These are phyloP conservation scores for Campaea margaritaria DNA, from an alignment of 2,888 invertebrate genomes.

Conservation along the genomic window DNA sequence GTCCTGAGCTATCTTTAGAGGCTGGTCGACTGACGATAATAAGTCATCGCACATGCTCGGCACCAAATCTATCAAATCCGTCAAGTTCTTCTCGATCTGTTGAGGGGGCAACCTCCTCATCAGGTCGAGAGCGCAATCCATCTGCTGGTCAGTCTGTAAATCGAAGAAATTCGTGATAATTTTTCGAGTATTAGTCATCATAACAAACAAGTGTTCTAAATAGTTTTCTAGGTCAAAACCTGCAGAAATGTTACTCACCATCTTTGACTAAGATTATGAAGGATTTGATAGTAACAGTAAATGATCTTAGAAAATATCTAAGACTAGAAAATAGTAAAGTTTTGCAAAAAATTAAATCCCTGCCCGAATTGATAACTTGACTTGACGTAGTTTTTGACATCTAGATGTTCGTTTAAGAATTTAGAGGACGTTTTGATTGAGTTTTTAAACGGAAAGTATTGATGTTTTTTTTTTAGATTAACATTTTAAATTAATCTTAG, in stretches of 20 bases:
- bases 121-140: slow-evolving; percentile 99
- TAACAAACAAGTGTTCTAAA: slow-evolving; percentile 59
- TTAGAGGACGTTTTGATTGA: background rate
- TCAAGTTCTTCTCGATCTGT: slow-evolving; percentile 99
- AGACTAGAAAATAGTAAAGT: slow-evolving; percentile 24
- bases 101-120: slow-evolving; percentile 99
- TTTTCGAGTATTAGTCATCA: slow-evolving; percentile 78
- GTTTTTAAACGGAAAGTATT: too few species aligned
- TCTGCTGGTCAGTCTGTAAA: slow-evolving; percentile 95
- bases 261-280: slow-evolving; percentile 45
- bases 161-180: slow-evolving; percentile 47
- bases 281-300: slow-evolving; percentile 14
- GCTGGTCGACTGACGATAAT: slow-evolving; percentile 98
- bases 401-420: slow-evolving; percentile 37
- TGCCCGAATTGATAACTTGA: slow-evolving; percentile 56
- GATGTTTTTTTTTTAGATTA: too few species aligned
- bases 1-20: slow-evolving; percentile 98
- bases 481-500: too few species aligned
- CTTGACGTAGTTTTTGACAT: slow-evolving; percentile 48
- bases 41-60: slow-evolving; percentile 98
- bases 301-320: slow-evolving; percentile 20
- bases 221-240: slow-evolving; percentile 28
- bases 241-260: slow-evolving; percentile 54
- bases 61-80: slow-evolving; percentile 98
- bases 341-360: slow-evolving; percentile 50